Conservation (phyloP, 2,113 vertebrate genomes). For the Galbula dea region DNA sequence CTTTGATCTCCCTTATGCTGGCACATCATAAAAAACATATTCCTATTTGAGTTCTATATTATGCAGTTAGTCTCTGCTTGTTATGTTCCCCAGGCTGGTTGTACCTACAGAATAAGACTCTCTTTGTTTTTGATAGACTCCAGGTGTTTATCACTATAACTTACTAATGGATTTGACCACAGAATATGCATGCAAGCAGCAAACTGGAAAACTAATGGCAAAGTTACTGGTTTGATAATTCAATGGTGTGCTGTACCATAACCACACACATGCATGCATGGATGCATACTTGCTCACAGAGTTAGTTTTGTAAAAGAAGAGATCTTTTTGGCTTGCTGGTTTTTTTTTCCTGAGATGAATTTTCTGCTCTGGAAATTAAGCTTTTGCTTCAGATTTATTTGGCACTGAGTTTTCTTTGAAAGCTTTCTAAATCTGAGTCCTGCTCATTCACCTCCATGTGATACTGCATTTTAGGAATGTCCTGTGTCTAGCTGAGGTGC, state of each 20-base stretch:
- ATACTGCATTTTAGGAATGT: neutral
- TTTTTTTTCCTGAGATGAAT: neutral
- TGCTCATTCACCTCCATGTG: neutral
- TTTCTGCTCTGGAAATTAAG: neutral
- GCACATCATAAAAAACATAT: constrained; percentile 86
- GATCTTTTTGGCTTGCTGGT: neutral
- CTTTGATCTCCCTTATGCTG: constrained; percentile 82
- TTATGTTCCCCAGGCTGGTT: constrained; percentile 67
- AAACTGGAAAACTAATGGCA: constrained; percentile 68
- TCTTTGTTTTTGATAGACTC: constrained; percentile 85
- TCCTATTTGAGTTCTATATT: constrained; percentile 77
- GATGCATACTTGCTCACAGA: neutral
- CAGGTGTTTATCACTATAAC: constrained; percentile 83
- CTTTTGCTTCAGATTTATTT: neutral
- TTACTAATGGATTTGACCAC: constrained; percentile 78
- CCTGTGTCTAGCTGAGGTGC: neutral
- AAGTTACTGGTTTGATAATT: constrained; percentile 70
- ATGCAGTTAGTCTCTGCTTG: constrained; percentile 77
- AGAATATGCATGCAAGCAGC: constrained; percentile 63
- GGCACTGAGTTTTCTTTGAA: neutral
- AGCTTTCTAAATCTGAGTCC: neutral
- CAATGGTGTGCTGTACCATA: constrained; percentile 39
- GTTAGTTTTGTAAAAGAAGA: neutral
- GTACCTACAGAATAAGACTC: constrained; percentile 74
- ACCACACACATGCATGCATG: neutral